phyloP scores from a whole-genome alignment of 2,113 vertebrate species.

The Atherinomorus stipes region DNA sequence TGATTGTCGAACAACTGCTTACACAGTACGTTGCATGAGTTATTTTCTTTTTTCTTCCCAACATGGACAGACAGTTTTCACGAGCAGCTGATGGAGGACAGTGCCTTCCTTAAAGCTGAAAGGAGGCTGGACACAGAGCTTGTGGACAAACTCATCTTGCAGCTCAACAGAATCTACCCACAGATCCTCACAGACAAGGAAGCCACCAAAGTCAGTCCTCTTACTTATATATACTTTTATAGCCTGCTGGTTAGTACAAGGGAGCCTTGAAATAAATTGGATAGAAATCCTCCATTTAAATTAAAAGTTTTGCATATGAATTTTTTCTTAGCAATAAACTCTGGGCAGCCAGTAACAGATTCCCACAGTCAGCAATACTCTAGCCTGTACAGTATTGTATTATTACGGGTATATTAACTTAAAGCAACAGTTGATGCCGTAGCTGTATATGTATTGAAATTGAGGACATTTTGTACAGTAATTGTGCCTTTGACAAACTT shows the following conservation, averaged over 20 bases:
- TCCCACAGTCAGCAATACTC: too few relatives aligned
- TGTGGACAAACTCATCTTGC: slow-evolving; percentile 93
- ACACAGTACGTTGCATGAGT: too few relatives aligned
- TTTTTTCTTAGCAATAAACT: not conserved
- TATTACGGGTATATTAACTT: slow-evolving; percentile 1
- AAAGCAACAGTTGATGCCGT: not conserved
- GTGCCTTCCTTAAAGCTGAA: slow-evolving; percentile 85
- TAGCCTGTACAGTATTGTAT: not conserved
- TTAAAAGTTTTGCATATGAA: not conserved
- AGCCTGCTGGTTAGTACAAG: not conserved
- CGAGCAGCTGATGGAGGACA: slow-evolving; percentile 90
- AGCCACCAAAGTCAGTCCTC: slow-evolving; percentile 88
- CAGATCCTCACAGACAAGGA: slow-evolving; percentile 95
- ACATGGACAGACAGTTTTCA: slow-evolving; percentile 79
- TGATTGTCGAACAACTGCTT: not conserved
- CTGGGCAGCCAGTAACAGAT: too few relatives aligned
- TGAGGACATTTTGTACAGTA: not conserved
- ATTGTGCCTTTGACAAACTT: not conserved
- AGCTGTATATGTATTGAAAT: not conserved
- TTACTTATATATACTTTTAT: not conserved
- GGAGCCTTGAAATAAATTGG: not conserved
- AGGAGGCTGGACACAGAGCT: slow-evolving; percentile 88
- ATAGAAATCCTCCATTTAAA: not conserved
- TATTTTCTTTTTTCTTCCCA: not conserved
- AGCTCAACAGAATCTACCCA: slow-evolving; percentile 96